phyloP scores from a whole-genome alignment of 1,140 invertebrate genomes.

The Copidosoma floridanum region DNA sequence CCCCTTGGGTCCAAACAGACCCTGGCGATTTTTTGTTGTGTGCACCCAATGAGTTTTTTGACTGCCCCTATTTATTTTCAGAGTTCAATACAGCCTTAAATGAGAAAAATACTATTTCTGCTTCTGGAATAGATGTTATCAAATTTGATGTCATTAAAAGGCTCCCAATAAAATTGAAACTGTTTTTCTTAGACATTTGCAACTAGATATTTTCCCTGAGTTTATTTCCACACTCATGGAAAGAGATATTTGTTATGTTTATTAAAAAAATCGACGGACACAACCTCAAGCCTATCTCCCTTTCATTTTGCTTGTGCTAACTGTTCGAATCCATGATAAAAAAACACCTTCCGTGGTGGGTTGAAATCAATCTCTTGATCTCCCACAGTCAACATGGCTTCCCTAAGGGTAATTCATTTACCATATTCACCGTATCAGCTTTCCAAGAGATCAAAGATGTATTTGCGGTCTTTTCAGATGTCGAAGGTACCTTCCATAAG shows the following conservation, averaged over 20 bases:
- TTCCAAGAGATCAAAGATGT: neutral
- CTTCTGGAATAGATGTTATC: neutral
- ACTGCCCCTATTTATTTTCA: neutral
- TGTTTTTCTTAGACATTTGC: neutral
- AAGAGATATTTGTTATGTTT: neutral
- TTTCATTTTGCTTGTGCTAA: too few species aligned
- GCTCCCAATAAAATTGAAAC: neutral
- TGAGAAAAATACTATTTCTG: neutral
- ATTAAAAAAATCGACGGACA: neutral
- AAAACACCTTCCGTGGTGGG: too few species aligned
- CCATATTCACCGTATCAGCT: constrained; percentile 6
- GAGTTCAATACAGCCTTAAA: neutral
- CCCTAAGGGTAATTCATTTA: neutral
- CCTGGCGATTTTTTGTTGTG: neutral
- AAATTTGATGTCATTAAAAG: neutral
- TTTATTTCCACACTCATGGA: neutral
- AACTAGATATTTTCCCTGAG: neutral
- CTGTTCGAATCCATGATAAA: neutral
- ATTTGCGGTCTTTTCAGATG: constrained; percentile 15
- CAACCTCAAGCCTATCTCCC: neutral
- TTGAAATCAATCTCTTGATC: neutral
- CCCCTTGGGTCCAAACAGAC: neutral
- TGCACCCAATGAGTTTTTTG: neutral
- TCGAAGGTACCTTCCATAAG: constrained; percentile 28
- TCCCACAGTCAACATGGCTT: neutral